A percentile compares a stretch with the other conserved stretches of the same genome.
phyloP scores from a whole-genome alignment of 2,797 vertebrate genomes.

The Hephaestus fuliginosus region DNA sequence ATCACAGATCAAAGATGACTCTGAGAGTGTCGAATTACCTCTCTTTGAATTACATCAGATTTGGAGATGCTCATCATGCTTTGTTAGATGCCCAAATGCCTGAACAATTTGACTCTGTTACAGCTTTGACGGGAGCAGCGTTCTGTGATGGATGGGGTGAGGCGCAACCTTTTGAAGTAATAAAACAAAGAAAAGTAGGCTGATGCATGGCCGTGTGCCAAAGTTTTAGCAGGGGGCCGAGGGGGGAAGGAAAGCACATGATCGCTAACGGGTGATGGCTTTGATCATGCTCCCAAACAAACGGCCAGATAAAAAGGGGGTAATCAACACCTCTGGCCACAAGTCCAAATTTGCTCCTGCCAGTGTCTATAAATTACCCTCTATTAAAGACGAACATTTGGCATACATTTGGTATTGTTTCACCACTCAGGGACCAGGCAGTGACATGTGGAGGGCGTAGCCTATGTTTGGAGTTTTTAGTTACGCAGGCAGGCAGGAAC shows the following conservation, averaged over 20 bases:
- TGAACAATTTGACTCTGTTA: conserved; percentile 73
- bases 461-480: conserved; percentile 20
- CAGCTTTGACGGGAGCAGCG: conserved; percentile 64
- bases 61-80: conserved; percentile 61
- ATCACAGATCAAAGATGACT: conserved; percentile 75
- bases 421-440: conserved; percentile 39
- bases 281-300: conserved; percentile 76
- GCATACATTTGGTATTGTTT: conserved; percentile 63
- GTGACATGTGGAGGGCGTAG: conserved; percentile 47
- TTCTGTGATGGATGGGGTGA: conserved; percentile 72
- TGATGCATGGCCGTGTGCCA: conserved; percentile 63
- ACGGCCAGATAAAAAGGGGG: conserved; percentile 71
- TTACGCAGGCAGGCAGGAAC: conserved; percentile 38
- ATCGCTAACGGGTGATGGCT: conserved; percentile 68
- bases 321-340: conserved; percentile 75
- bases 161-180: conserved; percentile 77
- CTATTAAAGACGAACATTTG: conserved; percentile 70
- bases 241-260: conserved; percentile 53
- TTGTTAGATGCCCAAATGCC: conserved; percentile 67
- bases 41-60: conserved; percentile 74
- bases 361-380: conserved; percentile 70
- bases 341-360: conserved; percentile 70
- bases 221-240: conserved; percentile 43
- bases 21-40: conserved; percentile 55
- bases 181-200: conserved; percentile 76